A percentile compares a stretch with the other conserved stretches of the same genome.
Evolutionary conservation across 2,113 vertebrate genomes (phyloP).

Genomic region (Paradoxurus hermaphroditus): DNA sequence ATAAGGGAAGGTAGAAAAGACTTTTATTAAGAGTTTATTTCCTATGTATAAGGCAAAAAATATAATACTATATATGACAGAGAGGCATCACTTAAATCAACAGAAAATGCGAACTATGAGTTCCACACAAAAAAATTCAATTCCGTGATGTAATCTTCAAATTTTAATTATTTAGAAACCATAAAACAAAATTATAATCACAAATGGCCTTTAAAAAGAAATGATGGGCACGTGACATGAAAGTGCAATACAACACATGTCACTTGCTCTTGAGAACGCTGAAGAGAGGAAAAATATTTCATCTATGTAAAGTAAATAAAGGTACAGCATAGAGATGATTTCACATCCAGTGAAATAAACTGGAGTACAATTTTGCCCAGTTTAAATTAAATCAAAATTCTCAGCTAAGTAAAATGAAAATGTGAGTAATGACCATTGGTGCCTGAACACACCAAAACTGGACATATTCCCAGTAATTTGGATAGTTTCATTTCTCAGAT

Average conservation of each 20-base stretch:
- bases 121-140: not conserved
- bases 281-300: not conserved
- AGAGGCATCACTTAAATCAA: not conserved
- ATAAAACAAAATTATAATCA: not conserved
- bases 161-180: not conserved
- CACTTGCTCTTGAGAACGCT: not conserved
- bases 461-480: not conserved
- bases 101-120: not conserved
- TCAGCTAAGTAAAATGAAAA: not conserved
- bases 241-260: not conserved
- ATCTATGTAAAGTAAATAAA: not conserved
- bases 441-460: not conserved
- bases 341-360: not conserved
- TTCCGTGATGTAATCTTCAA: not conserved
- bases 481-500: not conserved
- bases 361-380: not conserved
- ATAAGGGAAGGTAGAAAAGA: not conserved
- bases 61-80: not conserved
- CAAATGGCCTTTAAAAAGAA: not conserved
- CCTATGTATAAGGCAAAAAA: not conserved
- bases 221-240: not conserved
- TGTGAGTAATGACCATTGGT: not conserved
- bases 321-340: not conserved
- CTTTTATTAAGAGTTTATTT: not conserved
- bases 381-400: slow-evolving; percentile 21